Base-by-base conservation (phyloP, 2,888 invertebrate genomes). In the Ochropacha duplaris region DNA sequence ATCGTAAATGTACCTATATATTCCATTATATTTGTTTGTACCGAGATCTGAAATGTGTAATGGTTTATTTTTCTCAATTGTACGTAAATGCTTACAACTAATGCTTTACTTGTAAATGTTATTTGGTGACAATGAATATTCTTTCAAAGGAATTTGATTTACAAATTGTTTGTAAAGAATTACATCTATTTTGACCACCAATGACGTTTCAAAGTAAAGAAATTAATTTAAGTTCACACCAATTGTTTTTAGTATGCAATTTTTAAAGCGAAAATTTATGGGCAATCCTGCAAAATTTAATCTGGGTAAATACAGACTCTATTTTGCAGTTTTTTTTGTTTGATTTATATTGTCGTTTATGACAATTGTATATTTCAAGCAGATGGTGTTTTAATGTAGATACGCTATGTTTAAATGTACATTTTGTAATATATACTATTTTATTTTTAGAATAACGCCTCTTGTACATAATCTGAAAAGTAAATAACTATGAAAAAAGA, bases 401-500 rank as follows among this genome's bases (percentile, higher is more conserved):
- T 71, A 63, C 36, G 54, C 54, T 60, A 60, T 61, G 69, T 67
- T 64, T 60, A 78, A 77, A 72, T 90, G 88, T 90, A 88, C 78
- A 90, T 86, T 81, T 77, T 89, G 84, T 90, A 90, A 84, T 79
- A 85, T 86, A 84, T 77, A 70, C 80, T 79, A 76, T 79, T 74
- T 79, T 81, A 31, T 82, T 81, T 71, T 64, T 79, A 84, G 80
- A 59, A 62, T 77, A 76, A 70, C 74, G 71, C 69, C 65, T 71
- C 65, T 65, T 90, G 90, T 91, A 90, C 76, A 90, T 90, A 88
- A 83, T 84, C 77, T 81, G 82, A 84, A 82, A 85, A 79, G 85
- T 86, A 44, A n/a, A 84, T 60, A 77, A 70, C 64, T 68, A 71
- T 69, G 72, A 70, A 66, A 69, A 77, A 79, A 83, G 81, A 83